phyloP scores from a whole-genome alignment of 2,888 invertebrate species.

The Thymelicus acteon region DNA sequence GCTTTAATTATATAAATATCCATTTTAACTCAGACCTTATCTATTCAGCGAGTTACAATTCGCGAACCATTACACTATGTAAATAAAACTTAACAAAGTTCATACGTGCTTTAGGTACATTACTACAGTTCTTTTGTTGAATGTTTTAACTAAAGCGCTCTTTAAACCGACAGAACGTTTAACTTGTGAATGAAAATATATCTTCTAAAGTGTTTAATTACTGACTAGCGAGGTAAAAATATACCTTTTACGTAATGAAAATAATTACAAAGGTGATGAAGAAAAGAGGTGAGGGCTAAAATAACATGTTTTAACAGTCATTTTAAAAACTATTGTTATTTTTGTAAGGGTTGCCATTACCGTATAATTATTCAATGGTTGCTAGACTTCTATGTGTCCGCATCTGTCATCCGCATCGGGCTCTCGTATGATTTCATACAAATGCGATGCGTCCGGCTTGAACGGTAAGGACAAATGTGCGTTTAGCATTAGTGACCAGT shows the following conservation, averaged over 20 bases:
- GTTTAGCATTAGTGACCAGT: too few species aligned
- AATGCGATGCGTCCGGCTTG: too few species aligned
- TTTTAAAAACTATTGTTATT: conserved; percentile 11
- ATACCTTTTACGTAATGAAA: conserved; percentile 23
- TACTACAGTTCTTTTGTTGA: conserved; percentile 36
- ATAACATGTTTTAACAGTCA: not conserved
- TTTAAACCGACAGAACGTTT: conserved; percentile 33
- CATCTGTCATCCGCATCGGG: too few species aligned
- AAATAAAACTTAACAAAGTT: conserved; percentile 43
- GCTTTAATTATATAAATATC: not conserved
- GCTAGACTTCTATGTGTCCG: not conserved
- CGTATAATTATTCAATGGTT: not conserved
- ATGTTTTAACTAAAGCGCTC: conserved; percentile 36
- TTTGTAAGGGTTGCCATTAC: not conserved
- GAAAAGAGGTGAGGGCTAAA: conserved; percentile 4
- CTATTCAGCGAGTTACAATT: conserved; percentile 39
- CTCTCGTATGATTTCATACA: too few species aligned
- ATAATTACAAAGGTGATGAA: conserved; percentile 21
- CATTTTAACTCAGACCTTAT: conserved; percentile 11
- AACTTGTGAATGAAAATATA: conserved; percentile 36
- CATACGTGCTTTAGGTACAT: conserved; percentile 42
- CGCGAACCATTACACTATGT: conserved; percentile 42
- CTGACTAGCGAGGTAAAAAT: conserved; percentile 28
- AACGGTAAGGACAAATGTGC: too few species aligned
- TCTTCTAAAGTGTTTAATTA: conserved; percentile 32